Conservation (phyloP, 23 tunicate species). For the Phallusia fumigata region DNA sequence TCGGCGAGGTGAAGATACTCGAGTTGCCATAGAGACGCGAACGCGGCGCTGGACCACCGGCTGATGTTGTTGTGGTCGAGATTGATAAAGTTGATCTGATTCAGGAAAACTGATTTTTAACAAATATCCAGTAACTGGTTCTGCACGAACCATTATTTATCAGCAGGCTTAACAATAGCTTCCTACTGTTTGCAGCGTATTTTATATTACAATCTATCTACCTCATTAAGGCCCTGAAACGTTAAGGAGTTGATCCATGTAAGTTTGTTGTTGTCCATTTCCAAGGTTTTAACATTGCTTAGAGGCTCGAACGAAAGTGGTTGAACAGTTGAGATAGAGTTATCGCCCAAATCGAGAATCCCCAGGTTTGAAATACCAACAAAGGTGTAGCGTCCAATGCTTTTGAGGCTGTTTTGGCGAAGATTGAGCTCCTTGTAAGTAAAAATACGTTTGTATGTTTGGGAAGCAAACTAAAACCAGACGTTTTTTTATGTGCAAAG, state of each 20-base stretch:
- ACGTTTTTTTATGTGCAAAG: too few species aligned
- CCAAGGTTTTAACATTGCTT: constrained; percentile 16
- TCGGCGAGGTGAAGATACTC: constrained; percentile 27
- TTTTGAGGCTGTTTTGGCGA: constrained; percentile 30
- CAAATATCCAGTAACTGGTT: not conserved
- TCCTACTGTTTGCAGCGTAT: not conserved
- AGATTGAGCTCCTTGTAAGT: constrained; percentile 26
- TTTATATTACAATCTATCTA: not conserved
- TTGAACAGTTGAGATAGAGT: constrained; percentile 18
- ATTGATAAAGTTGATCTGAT: constrained; percentile 5
- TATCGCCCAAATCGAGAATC: constrained; percentile 24
- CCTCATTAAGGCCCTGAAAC: constrained; percentile 32
- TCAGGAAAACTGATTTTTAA: not conserved
- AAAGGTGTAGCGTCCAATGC: constrained; percentile 26
- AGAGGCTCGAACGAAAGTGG: constrained; percentile 27
- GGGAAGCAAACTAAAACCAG: too few species aligned
- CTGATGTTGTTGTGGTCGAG: constrained; percentile 42
- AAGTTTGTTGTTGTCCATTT: constrained; percentile 16
- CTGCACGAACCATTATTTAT: not conserved
- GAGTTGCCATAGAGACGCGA: constrained; percentile 38
- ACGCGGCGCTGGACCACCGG: constrained; percentile 24
- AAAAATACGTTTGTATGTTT: too few species aligned
- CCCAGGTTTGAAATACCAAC: constrained; percentile 30
- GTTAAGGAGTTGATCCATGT: constrained; percentile 28
- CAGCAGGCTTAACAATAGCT: not conserved